These are phyloP conservation scores for Takifugu flavidus DNA, from an alignment of 2,113 vertebrate species.

Conservation along the genomic window DNA sequence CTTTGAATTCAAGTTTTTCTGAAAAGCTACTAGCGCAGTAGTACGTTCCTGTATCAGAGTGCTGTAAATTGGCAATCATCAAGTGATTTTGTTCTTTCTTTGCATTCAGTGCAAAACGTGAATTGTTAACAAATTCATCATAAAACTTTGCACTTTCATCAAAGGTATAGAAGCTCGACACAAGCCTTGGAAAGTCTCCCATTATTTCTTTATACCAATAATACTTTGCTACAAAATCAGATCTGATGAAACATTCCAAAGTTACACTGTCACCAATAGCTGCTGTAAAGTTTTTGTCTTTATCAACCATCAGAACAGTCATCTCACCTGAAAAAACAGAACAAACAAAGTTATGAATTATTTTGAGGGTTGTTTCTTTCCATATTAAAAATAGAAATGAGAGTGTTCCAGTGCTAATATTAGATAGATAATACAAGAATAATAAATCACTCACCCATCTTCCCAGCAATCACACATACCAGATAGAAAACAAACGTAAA, in stretches of 20 bases:
- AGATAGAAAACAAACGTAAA: too few species aligned
- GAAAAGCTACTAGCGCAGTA: constrained; percentile 12
- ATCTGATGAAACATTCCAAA: constrained; percentile 13
- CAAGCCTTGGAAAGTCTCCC: constrained; percentile 29
- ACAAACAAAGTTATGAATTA: too few species aligned
- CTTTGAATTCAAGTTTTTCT: constrained; percentile 1
- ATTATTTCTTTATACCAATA: constrained; percentile 47
- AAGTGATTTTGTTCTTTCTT: constrained; percentile 9
- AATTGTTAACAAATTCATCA: constrained; percentile 24
- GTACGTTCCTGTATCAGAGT: constrained; percentile 44
- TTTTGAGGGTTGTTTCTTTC: too few species aligned
- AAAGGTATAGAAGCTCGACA: constrained; percentile 14
- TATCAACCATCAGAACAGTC: neutral
- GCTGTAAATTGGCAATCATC: constrained; percentile 7
- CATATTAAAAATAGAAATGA: too few species aligned
- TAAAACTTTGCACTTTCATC: neutral
- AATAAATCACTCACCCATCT: too few species aligned
- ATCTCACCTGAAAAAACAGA: neutral
- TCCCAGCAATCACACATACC: too few species aligned
- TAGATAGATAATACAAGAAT: too few species aligned
- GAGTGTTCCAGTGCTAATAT: too few species aligned
- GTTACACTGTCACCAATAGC: neutral
- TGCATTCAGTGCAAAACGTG: constrained; percentile 9
- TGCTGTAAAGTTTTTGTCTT: neutral
- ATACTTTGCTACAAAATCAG: neutral